Conservation (phyloP, 2,888 invertebrate species). For the Frankliniella fusca region DNA sequence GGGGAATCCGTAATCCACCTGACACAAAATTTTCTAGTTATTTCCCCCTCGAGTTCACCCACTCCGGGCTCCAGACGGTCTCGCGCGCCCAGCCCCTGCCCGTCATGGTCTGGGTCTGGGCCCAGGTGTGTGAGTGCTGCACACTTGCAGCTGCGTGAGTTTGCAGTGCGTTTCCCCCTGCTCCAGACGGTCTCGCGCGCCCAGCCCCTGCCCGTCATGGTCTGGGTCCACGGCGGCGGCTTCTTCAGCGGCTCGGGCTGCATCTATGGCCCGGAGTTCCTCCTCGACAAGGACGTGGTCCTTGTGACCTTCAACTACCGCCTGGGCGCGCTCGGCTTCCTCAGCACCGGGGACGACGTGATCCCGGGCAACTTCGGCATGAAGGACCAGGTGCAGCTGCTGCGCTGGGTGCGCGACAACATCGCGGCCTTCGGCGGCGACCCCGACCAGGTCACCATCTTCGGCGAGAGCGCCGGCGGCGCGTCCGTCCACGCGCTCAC, state of each 20-base stretch:
- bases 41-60: too few relatives aligned
- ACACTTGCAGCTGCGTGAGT: neutral
- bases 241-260: neutral
- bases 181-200: neutral
- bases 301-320: slow-evolving; percentile 8
- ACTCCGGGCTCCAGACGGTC: neutral
- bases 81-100: neutral
- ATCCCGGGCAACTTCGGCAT: neutral
- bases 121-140: too few relatives aligned
- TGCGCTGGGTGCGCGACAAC: slow-evolving; percentile 11
- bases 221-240: slow-evolving; percentile 7
- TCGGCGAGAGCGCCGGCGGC: slow-evolving; percentile 5
- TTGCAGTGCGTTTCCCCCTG: neutral
- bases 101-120: neutral
- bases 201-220: neutral
- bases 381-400: slow-evolving; percentile 2
- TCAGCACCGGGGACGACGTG: neutral
- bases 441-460: neutral
- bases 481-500: neutral
- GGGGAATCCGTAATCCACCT: too few relatives aligned
- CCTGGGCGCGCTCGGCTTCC: slow-evolving; percentile 2
- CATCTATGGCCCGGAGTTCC: neutral
- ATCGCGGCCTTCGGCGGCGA: neutral
- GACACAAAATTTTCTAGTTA: too few relatives aligned
- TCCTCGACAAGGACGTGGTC: neutral